Conservation (phyloP, 2,113 vertebrate species). For the Bujurquina vittata region DNA sequence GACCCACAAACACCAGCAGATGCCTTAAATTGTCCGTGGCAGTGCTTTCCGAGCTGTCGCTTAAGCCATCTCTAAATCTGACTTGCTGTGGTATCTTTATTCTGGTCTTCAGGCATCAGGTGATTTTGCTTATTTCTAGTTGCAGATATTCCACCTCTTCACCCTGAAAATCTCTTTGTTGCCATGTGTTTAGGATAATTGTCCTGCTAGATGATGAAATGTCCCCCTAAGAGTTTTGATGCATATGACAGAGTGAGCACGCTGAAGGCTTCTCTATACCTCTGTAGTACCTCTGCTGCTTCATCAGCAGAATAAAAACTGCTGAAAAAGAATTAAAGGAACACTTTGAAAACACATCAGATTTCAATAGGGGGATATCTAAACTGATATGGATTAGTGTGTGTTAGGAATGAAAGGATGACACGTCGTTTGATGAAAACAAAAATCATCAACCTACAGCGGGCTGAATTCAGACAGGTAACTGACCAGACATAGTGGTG, state of each 20-base stretch:
- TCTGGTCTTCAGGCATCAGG: not conserved
- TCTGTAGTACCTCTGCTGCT: not conserved
- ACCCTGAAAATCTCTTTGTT: not conserved
- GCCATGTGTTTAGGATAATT: not conserved
- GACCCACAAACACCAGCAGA: not conserved
- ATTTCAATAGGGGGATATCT: too few species aligned
- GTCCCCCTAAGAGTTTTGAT: not conserved
- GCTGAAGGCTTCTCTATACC: not conserved
- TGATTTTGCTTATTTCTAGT: not conserved
- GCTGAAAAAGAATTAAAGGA: too few species aligned
- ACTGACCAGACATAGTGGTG: too few species aligned
- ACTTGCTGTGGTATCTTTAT: not conserved
- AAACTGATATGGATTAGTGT: too few species aligned
- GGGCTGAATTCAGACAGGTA: too few species aligned
- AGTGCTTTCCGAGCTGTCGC: not conserved
- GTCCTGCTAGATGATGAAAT: not conserved
- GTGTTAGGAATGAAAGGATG: too few species aligned
- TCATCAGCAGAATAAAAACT: not conserved
- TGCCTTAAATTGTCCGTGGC: not conserved
- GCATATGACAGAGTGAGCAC: not conserved
- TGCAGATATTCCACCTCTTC: not conserved
- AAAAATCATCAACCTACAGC: too few species aligned
- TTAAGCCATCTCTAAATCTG: not conserved
- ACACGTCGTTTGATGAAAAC: too few species aligned
- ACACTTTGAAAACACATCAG: too few species aligned